phyloP scores from a whole-genome alignment of 2,113 vertebrate genomes.

The Rissa tridactyla region DNA sequence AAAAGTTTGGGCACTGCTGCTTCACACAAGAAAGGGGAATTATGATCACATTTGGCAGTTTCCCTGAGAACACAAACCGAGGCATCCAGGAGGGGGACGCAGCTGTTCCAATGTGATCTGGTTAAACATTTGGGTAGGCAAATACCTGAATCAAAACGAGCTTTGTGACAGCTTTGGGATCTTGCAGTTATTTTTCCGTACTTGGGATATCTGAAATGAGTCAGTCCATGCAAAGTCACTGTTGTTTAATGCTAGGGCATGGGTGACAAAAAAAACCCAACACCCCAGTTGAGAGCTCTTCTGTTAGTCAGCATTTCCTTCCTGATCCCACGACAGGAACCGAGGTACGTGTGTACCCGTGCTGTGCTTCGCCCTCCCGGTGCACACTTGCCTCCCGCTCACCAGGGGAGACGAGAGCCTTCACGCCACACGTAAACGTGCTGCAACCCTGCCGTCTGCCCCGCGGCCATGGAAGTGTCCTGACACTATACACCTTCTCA shows the following conservation, averaged over 20 bases:
- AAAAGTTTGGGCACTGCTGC: neutral
- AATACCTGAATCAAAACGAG: neutral
- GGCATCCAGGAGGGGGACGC: neutral
- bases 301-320: conserved; percentile 58
- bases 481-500: neutral
- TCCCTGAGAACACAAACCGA: neutral
- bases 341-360: neutral
- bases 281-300: neutral
- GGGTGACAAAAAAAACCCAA: neutral
- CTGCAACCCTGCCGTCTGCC: neutral
- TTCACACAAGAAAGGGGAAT: conserved; percentile 10
- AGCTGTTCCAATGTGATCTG: neutral
- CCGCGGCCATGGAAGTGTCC: neutral
- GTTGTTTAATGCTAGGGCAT: neutral
- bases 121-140: neutral
- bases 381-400: neutral
- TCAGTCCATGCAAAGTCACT: neutral
- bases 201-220: conserved; percentile 15
- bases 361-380: neutral
- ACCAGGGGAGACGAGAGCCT: neutral
- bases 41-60: neutral
- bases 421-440: rapidly evolving
- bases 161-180: neutral
- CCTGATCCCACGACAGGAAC: conserved; percentile 11
- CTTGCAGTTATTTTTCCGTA: neutral